A percentile compares a stretch with the other conserved stretches of the same genome.
These are phyloP conservation scores for Andrena marginata DNA, from an alignment of 2,888 invertebrate species.

Conservation along the genomic window DNA sequence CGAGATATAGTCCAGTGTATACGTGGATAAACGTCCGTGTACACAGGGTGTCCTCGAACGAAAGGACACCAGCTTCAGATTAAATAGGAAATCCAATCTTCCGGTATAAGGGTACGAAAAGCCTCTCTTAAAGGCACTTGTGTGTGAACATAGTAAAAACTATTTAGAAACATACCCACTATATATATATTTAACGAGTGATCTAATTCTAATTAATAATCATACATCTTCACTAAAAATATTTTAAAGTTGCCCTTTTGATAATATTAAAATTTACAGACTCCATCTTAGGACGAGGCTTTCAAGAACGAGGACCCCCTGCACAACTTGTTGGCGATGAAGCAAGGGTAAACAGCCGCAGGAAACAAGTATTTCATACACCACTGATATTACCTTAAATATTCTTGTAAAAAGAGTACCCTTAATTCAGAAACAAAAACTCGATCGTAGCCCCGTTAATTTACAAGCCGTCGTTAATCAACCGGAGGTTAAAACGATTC, in stretches of 20 bases:
- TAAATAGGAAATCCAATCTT: background rate
- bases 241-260: too few relatives aligned
- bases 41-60: slow-evolving; percentile 31
- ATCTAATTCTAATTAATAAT: too few relatives aligned
- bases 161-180: background rate
- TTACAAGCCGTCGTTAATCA: slow-evolving; percentile 51
- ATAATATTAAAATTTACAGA: slow-evolving; percentile 44
- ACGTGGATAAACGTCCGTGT: slow-evolving; percentile 26
- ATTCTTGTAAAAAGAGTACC: slow-evolving; percentile 21
- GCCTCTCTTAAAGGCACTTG: too few relatives aligned
- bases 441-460: slow-evolving; percentile 21
- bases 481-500: slow-evolving; percentile 33
- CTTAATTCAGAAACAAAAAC: slow-evolving; percentile 34
- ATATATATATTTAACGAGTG: too few relatives aligned
- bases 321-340: background rate
- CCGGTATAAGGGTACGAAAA: background rate
- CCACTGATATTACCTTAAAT: slow-evolving; percentile 13
- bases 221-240: too few relatives aligned
- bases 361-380: background rate
- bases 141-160: background rate
- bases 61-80: slow-evolving; percentile 10
- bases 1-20: slow-evolving; percentile 39
- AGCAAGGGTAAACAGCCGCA: slow-evolving; percentile 10
- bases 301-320: slow-evolving; percentile 18
- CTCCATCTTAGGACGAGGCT: slow-evolving; percentile 35